Evolutionary conservation across 1,140 invertebrate species (phyloP).

Genomic region (Mercenaria mercenaria): DNA sequence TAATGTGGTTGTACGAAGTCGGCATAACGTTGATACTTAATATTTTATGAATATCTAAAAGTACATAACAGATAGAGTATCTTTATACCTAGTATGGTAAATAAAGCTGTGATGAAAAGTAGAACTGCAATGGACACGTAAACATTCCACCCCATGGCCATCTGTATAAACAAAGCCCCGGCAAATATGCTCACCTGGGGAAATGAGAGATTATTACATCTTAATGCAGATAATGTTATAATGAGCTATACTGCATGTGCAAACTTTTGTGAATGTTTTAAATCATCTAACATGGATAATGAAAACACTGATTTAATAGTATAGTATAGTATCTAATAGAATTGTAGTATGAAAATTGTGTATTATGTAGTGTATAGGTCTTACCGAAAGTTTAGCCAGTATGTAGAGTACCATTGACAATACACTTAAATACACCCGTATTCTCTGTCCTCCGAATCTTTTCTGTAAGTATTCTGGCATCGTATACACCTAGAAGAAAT

Average conservation of each 20-base stretch:
- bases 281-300: no score
- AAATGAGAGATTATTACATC: neutral
- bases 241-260: no score
- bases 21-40: no score
- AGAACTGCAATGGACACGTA: conserved; percentile 86
- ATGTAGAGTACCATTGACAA: conserved; percentile 86
- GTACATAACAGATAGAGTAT: no score
- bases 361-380: conserved; percentile 30
- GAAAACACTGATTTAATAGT: no score
- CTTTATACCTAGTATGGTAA: conserved; percentile 82
- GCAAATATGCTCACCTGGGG: conserved; percentile 87
- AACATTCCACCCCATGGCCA: conserved; percentile 84
- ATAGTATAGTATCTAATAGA: no score
- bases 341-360: no score
- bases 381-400: conserved; percentile 89
- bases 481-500: conserved; percentile 86
- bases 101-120: conserved; percentile 86
- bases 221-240: no score
- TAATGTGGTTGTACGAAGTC: no score
- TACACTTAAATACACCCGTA: conserved; percentile 87
- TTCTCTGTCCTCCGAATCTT: conserved; percentile 88
- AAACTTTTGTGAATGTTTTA: no score
- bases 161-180: conserved; percentile 87
- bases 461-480: conserved; percentile 88
- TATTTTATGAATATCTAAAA: no score